These are phyloP conservation scores for Melanchra persicariae DNA, from an alignment of 2,888 invertebrate species.

Conservation along the genomic window DNA sequence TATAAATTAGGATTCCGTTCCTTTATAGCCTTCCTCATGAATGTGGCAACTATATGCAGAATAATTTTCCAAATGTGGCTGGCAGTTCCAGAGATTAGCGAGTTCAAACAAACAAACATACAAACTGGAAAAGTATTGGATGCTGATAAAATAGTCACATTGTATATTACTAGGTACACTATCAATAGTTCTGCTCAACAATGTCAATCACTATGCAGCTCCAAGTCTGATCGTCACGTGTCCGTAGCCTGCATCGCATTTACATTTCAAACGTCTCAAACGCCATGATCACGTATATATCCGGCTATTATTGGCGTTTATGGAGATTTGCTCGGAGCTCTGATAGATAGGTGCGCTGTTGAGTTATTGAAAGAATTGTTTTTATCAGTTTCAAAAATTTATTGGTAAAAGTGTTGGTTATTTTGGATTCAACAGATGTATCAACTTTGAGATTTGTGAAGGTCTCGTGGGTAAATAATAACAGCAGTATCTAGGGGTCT, in stretches of 20 bases:
- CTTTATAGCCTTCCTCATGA: too few relatives aligned
- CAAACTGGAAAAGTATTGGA: too few relatives aligned
- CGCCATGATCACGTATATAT: constrained; percentile 60
- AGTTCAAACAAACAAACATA: too few relatives aligned
- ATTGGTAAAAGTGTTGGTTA: not conserved
- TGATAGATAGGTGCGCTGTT: not conserved
- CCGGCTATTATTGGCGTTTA: constrained; percentile 62
- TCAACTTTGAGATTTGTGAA: too few relatives aligned
- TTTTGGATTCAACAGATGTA: too few relatives aligned
- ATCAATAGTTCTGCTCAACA: constrained; percentile 23
- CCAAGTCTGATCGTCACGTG: constrained; percentile 30
- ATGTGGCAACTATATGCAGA: too few relatives aligned
- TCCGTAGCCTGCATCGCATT: constrained; percentile 46
- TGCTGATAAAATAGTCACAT: too few relatives aligned
- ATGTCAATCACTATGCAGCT: constrained; percentile 43
- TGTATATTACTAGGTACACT: not conserved
- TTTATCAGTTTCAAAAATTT: not conserved
- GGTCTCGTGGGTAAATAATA: too few relatives aligned
- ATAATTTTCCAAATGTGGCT: too few relatives aligned
- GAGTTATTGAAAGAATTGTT: not conserved
- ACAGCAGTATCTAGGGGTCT: too few relatives aligned
- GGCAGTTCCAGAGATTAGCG: too few relatives aligned
- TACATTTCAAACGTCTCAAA: constrained; percentile 62
- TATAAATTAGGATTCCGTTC: too few relatives aligned
- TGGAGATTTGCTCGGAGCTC: constrained; percentile 43